These are phyloP conservation scores for Tyrannus savana DNA, from an alignment of 2,113 vertebrate species.

Conservation along the genomic window DNA sequence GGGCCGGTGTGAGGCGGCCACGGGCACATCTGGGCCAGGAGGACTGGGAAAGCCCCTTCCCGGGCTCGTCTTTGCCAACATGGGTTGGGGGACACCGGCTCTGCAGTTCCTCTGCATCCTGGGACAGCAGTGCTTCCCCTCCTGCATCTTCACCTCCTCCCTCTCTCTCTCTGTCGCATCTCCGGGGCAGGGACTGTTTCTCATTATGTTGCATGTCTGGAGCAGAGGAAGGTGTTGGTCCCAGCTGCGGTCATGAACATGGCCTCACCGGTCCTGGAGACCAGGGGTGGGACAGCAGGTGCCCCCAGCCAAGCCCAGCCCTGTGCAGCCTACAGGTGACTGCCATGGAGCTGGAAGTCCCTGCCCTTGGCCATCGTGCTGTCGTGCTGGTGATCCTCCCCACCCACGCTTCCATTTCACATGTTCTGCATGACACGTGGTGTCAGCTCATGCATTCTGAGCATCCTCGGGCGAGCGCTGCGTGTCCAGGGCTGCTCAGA, in stretches of 20 bases:
- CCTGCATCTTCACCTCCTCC: background rate
- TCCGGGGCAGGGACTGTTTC: background rate
- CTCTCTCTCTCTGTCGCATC: fast-evolving
- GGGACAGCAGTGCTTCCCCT: background rate
- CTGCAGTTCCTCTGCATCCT: background rate
- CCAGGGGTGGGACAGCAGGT: background rate
- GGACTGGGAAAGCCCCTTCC: background rate
- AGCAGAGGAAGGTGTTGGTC: background rate
- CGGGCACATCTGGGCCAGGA: fast-evolving
- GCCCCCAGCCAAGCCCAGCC: background rate
- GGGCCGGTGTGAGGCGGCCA: background rate
- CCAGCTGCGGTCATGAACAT: background rate
- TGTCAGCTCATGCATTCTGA: background rate
- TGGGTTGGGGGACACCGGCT: background rate
- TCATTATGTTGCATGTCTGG: fast-evolving
- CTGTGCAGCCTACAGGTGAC: background rate
- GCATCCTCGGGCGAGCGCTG: background rate
- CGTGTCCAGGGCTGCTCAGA: background rate
- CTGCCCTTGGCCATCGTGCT: background rate
- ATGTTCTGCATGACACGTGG: background rate
- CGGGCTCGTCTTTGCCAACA: background rate
- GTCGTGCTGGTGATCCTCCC: background rate
- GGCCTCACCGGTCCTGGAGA: background rate
- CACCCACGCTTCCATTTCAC: background rate
- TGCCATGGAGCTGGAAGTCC: background rate